Conservation (phyloP, 2,113 vertebrate species). For the Gopherus flavomarginatus region DNA sequence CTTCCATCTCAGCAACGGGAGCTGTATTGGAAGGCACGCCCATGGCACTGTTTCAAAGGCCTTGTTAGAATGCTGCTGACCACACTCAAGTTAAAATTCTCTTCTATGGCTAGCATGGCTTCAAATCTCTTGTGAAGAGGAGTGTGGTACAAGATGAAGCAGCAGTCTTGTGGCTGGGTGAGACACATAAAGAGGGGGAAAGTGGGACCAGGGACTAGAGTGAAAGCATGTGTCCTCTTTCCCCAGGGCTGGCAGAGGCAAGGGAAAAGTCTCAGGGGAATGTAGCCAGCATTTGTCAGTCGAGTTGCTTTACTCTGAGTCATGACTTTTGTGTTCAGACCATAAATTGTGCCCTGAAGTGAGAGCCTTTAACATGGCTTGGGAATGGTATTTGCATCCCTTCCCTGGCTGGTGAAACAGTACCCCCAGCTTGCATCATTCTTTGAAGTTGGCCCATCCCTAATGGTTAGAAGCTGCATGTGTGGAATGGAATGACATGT, state of each 20-base stretch:
- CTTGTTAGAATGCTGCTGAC: not conserved
- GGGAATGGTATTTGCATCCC: not conserved
- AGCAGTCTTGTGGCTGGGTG: not conserved
- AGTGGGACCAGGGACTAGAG: not conserved
- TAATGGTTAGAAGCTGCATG: not conserved
- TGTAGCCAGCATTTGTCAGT: not conserved
- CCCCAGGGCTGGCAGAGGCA: not conserved
- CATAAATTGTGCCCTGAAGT: not conserved
- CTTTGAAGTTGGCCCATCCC: not conserved
- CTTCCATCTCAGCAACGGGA: not conserved
- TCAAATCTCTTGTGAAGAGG: not conserved
- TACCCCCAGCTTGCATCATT: not conserved
- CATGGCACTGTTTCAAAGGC: not conserved
- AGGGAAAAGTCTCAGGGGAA: not conserved
- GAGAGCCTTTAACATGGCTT: not conserved
- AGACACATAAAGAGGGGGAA: fast-evolving
- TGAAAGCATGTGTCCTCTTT: not conserved
- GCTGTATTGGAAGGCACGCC: not conserved
- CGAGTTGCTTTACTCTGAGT: not conserved
- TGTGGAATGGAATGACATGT: not conserved
- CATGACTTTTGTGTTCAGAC: not conserved
- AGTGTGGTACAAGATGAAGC: not conserved
- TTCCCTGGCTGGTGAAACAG: not conserved
- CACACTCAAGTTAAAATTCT: not conserved
- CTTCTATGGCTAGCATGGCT: not conserved